phyloP scores from a whole-genome alignment of 2,888 invertebrate species.

The Phortica okadai region DNA sequence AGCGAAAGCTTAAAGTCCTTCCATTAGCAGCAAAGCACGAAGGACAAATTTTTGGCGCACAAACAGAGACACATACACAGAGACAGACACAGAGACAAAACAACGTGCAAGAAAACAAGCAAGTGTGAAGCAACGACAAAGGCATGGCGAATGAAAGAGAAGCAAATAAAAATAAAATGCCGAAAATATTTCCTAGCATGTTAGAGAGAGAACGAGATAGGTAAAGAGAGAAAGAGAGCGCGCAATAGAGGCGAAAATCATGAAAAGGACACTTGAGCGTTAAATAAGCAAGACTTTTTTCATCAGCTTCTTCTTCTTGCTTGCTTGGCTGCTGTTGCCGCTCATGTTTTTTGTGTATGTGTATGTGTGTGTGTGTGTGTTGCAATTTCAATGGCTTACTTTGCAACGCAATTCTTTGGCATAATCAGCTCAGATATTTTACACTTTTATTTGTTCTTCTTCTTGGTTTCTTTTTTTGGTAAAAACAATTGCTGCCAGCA shows the following conservation, averaged over 20 bases:
- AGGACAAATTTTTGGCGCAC: neutral
- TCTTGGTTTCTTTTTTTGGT: neutral
- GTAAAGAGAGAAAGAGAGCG: constrained; percentile 1
- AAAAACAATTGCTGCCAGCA: constrained; percentile 24
- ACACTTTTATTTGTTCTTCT: constrained; percentile 4
- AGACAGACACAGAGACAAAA: neutral
- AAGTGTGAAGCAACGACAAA: too few species aligned
- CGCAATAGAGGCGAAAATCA: neutral
- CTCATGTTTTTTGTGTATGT: too few species aligned
- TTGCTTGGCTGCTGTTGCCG: neutral
- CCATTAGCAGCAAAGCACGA: constrained; percentile 2
- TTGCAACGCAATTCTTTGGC: constrained; percentile 8
- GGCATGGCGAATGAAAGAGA: too few species aligned
- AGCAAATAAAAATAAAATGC: neutral
- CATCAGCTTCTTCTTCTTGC: neutral
- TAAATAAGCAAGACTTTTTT: neutral
- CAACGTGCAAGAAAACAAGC: neutral
- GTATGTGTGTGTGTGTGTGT: too few species aligned
- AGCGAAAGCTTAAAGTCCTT: neutral
- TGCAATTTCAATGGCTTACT: neutral
- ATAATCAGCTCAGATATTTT: constrained; percentile 29
- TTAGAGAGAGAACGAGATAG: neutral
- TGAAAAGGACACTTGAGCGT: neutral
- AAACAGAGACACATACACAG: too few species aligned
- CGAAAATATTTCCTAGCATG: too few species aligned